A percentile compares a stretch with the other conserved stretches of the same genome.
Evolutionary conservation across 2,797 vertebrate genomes (phyloP).

Genomic region (Pantherophis vulpinus): DNA sequence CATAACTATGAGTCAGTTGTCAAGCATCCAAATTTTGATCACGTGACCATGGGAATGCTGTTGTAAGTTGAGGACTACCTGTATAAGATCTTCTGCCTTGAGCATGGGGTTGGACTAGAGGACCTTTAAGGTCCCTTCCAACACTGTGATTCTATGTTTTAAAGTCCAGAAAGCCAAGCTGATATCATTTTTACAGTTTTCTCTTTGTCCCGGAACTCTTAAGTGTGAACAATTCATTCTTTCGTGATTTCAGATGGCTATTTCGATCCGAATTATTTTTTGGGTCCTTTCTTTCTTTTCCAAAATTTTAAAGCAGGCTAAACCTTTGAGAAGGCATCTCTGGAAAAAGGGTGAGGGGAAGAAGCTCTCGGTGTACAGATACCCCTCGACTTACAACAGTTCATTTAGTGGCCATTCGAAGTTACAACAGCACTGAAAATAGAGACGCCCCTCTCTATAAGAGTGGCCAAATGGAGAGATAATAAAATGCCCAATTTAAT

Average conservation of each 20-base stretch:
- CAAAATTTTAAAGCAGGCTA: not conserved
- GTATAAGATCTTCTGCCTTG: not conserved
- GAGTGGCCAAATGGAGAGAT: no score
- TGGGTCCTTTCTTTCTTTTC: not conserved
- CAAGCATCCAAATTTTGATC: no score
- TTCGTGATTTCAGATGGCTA: no score
- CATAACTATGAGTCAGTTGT: no score
- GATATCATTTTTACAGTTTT: not conserved
- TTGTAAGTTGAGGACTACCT: not conserved
- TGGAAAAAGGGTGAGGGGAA: not conserved
- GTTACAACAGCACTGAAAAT: not conserved
- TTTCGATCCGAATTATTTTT: not conserved
- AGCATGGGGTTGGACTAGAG: not conserved
- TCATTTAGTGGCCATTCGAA: not conserved
- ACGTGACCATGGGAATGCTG: no score
- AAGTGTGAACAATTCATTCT: not conserved
- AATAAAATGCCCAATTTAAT: not conserved
- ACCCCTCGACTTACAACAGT: not conserved
- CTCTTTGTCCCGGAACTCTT: no score
- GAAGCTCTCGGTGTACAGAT: not conserved
- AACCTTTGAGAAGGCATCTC: not conserved
- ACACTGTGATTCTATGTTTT: not conserved
- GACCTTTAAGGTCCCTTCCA: not conserved
- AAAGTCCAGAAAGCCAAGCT: not conserved
- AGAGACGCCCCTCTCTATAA: no score